Base-by-base conservation (phyloP, 2,113 vertebrate genomes). In the Ramphastos sulfuratus region DNA sequence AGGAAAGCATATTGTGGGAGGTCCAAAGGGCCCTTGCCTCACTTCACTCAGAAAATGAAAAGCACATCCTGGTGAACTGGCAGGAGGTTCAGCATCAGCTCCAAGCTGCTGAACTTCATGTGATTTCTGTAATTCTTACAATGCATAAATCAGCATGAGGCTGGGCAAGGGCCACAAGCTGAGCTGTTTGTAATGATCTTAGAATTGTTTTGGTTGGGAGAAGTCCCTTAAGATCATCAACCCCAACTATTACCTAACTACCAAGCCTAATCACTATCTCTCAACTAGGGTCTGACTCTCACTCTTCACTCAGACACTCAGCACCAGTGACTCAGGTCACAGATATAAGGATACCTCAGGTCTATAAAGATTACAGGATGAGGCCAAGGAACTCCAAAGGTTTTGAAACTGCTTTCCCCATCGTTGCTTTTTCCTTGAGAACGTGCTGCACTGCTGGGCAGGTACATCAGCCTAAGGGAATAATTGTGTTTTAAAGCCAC, bases 401-500 rank as follows among this genome's bases (percentile, higher is more conserved):
- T 61, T 91, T 64, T 83, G 69, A 86, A 88, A 31, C 61, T 1
- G 1, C 54, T 90, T 79, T 85, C 21, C 54, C 75, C 48, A 7
- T 25, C 0, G 3, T 67, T 76, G 60, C 42, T 88, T 93, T 89
- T 94, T 63, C 54, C 69, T 87, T 50, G 61, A 94, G 79, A 90
- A 44, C 54, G 58, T 13, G 44, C 48, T 1, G 5, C 0, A 0
- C 67, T 76, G 82, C 95, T 84, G 70, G 90, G 73, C 73, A 58
- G 54, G 61, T 86, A 39, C 9, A 3, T 27, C 87, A 94, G 33
- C 87, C 66, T 74, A 7, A 91, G 80, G 87, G 87, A 94, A 83
- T 90, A 81, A 94, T 66, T 72, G 54, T 90, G 76, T 67, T 95
- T 77, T 74, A 84, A 91, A 85, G 61, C 54, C 67, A 15, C 85